Evolutionary conservation across 2,888 invertebrate species (phyloP), one percentile per base, ranked within the genome.

Genomic region (Acronicta alni): DNA sequence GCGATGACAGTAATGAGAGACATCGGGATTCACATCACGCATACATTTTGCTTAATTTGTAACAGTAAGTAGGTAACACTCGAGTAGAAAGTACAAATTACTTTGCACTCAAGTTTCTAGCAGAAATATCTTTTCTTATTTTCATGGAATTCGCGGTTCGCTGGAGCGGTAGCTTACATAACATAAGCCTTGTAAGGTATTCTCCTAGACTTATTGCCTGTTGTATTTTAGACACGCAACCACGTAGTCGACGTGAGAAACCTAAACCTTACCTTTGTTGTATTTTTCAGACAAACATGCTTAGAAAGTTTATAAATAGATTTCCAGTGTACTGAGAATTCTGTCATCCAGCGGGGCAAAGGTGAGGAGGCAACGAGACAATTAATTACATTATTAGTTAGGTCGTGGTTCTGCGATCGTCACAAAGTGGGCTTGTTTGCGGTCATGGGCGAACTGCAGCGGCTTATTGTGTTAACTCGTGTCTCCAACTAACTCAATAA

Each of bases 381-480:
- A 72, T 67, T 51, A 57, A 80, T 75, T 64, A 68, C 39, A 70
- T 76, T 78, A 71, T 61, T 73, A 69, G 59, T 71, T 59, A 65
- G 57, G 52, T 71, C 68, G 72, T 60, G 71, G 68, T 52, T 51
- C 63, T 66, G 49, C 75, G 73, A 80, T 78, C 72, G 66, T 66
- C 72, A 72, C 64, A 73, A 61, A 75, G 74, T 66, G 60, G 64
- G 68, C 72, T 79, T 70, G 73, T 75, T 77, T 66, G 68, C 51
- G 77, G 76, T 67, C 62, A 58, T 45, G 49, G 48, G 38, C 49
- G 53, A 52, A 62, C 72, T 67, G 67, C 67, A 70, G 46, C 55
- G 54, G 57, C 71, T 67, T 72, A 80, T 77, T 74, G 68, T 60
- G 61, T 79, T 80, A 79, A 49, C 64, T 72, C 46, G 45, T 63